Percentiles rank a stretch among this genome's conserved stretches.
phyloP scores from a whole-genome alignment of 2,113 vertebrate species.

The Myotis yumanensis region DNA sequence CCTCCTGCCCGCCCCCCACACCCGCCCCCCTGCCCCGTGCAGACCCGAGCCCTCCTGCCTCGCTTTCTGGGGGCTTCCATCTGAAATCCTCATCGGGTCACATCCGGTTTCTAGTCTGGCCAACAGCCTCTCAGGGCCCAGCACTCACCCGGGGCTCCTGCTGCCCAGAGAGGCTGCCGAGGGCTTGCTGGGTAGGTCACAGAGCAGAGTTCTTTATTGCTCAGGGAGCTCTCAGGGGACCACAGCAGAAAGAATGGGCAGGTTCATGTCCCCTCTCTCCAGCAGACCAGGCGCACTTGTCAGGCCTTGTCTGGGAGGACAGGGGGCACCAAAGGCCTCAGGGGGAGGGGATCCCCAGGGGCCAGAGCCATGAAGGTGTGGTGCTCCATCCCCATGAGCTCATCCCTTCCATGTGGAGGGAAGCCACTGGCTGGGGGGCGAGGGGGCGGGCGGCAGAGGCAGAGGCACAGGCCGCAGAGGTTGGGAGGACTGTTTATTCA shows the following conservation, averaged over 20 bases:
- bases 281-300: neutral
- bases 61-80: neutral
- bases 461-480: neutral
- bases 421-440: neutral
- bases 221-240: neutral
- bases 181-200: neutral
- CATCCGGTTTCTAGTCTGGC: neutral
- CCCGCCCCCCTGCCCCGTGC: no score
- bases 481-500: constrained; percentile 86
- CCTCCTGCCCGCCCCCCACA: neutral
- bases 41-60: neutral
- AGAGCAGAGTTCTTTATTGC: neutral
- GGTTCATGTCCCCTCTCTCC: neutral
- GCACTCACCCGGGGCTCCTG: neutral
- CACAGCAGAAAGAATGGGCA: neutral
- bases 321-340: neutral
- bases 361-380: neutral
- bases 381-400: neutral
- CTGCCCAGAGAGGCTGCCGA: accelerated
- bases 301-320: neutral
- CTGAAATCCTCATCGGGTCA: neutral
- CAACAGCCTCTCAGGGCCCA: neutral
- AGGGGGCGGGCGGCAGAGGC: neutral
- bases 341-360: neutral
- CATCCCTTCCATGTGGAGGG: neutral